Evolutionary conservation across 2,888 invertebrate genomes (phyloP), one percentile per base, ranked within the genome.

Genomic region (Thumatha senex): DNA sequence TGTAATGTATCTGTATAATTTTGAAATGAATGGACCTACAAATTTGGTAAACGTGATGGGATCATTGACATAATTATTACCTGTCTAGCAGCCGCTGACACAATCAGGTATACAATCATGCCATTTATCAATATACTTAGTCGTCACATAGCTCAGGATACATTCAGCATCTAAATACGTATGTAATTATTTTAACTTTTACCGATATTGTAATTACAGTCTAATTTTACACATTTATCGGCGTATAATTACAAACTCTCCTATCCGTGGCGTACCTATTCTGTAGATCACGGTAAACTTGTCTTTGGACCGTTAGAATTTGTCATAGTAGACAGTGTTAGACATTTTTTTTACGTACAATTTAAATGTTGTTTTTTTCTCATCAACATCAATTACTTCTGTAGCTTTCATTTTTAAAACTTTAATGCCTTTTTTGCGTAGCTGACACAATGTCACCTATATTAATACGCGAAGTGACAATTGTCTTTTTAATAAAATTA

Each of bases 191-290:
- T 61, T 70, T 69, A 74, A 75, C 74, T 61, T 70, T 69, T 74
- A 75, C 74, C 73, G 78, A 74, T 77, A 80, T 65, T 65, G 62
- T 78, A 80, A 80, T 78, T 78, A 80, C 57, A 65, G 50, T 48
- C 60, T 64, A 62, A 70, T 73, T 73, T 75, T 70, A 57, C 67
- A 69, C 60, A 63, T 70, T 65, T 72, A 77, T 67, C 72, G 62
- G 66, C 74, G 72, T 78, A 67, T 78, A 75, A 78, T 79, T 74
- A 68, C 63, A 63, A 68, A 70, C 69, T 67, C 70, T 56, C 67
- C 65, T 69, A 64, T 67, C 34, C 56, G 56, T 63, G 57, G 63
- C 46, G 46, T 44, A n/a, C n/a, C n/a, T n/a, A 47, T 62, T 56
- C 62, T 56, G 50, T 68, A 63, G 63, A 67, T 58, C 57, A 64